phyloP scores from a whole-genome alignment of 2,113 vertebrate species.

The Pandion haliaetus region DNA sequence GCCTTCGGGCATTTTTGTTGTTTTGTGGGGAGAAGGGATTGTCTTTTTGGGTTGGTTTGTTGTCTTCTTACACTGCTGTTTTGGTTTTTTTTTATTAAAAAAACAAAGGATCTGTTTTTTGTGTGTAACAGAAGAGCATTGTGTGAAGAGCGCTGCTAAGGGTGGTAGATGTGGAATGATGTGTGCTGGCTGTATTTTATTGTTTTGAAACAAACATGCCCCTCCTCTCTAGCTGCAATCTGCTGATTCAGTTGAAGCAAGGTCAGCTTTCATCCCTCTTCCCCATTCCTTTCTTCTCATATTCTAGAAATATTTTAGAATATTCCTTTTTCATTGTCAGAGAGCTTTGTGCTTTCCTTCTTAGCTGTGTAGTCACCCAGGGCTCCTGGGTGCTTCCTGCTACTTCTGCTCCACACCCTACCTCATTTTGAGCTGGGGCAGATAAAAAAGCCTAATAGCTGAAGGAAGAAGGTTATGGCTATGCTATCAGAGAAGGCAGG shows the following conservation, averaged over 20 bases:
- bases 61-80: background rate
- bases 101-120: background rate
- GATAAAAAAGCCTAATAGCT: background rate
- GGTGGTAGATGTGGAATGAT: background rate
- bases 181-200: background rate
- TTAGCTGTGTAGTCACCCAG: background rate
- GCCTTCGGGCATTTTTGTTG: background rate
- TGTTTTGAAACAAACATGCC: background rate
- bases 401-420: background rate
- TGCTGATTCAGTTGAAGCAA: background rate
- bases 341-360: background rate
- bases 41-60: background rate
- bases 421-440: background rate
- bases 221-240: background rate
- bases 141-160: background rate
- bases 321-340: background rate
- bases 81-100: background rate
- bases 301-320: background rate
- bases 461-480: background rate
- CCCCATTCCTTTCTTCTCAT: background rate
- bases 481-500: background rate
- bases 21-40: background rate
- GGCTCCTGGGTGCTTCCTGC: background rate
- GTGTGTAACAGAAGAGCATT: background rate
- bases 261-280: background rate